phyloP scores from a whole-genome alignment of 2,888 invertebrate species.

The Plagodis pulveraria region DNA sequence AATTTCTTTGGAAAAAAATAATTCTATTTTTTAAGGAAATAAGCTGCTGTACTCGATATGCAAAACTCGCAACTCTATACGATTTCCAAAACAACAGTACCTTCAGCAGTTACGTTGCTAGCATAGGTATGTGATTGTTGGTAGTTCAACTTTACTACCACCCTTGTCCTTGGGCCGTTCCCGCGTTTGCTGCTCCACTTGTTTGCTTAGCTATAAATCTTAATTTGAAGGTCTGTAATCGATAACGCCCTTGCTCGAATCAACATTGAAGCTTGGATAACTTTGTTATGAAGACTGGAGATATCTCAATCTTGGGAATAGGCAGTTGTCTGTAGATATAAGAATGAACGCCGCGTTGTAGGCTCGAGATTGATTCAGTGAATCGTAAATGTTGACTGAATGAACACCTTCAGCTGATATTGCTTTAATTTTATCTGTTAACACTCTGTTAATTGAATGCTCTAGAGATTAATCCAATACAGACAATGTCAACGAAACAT shows the following conservation, averaged over 20 bases:
- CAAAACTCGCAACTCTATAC: too few species aligned
- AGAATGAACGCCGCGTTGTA: slow-evolving; percentile 6
- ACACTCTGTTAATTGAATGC: not conserved
- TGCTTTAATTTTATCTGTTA: slow-evolving; percentile 9
- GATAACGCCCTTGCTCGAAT: slow-evolving; percentile 29
- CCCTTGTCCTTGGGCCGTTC: slow-evolving; percentile 31
- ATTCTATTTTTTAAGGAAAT: too few species aligned
- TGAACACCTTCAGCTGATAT: slow-evolving; percentile 7
- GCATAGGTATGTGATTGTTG: not conserved
- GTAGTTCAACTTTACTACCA: slow-evolving; percentile 4
- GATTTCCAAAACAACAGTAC: too few species aligned
- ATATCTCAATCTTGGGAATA: slow-evolving; percentile 19
- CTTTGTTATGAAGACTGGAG: slow-evolving; percentile 19
- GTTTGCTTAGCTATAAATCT: slow-evolving; percentile 38
- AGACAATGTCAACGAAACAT: too few species aligned
- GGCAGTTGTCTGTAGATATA: slow-evolving; percentile 14
- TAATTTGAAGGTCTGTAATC: slow-evolving; percentile 31
- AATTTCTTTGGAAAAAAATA: too few species aligned
- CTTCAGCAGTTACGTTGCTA: not conserved
- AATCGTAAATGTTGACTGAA: slow-evolving; percentile 18
- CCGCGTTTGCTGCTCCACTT: slow-evolving; percentile 34
- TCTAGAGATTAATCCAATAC: too few species aligned
- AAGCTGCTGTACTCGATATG: too few species aligned
- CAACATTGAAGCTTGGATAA: slow-evolving; percentile 24
- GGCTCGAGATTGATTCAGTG: slow-evolving; percentile 20